Conservation (phyloP, 2,113 vertebrate genomes). For the Oxygymnocypris stewartii region DNA sequence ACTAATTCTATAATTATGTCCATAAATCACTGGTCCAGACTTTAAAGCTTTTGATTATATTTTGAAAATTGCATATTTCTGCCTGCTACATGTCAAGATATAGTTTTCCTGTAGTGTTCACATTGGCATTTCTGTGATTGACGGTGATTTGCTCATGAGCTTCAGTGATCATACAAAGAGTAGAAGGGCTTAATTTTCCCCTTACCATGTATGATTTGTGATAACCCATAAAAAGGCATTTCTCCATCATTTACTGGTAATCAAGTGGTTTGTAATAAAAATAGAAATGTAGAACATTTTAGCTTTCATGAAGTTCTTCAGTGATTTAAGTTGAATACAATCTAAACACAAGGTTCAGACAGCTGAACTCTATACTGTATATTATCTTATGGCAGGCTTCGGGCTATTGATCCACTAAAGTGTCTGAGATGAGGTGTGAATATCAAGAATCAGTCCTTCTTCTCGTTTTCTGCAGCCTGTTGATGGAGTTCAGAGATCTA, state of each 20-base stretch:
- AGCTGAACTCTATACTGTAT: not conserved
- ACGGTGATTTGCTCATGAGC: not conserved
- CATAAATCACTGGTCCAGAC: not conserved
- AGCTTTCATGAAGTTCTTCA: not conserved
- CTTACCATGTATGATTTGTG: not conserved
- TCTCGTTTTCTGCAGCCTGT: slow-evolving; percentile 72
- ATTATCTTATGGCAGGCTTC: not conserved
- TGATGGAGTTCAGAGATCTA: slow-evolving; percentile 80
- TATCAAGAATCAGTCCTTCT: not conserved
- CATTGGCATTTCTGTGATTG: not conserved
- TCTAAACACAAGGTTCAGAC: not conserved
- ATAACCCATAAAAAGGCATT: not conserved
- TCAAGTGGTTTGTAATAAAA: not conserved
- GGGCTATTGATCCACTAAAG: not conserved
- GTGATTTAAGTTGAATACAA: not conserved
- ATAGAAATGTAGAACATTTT: not conserved
- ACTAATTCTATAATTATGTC: not conserved
- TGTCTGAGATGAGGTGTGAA: not conserved
- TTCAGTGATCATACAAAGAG: not conserved
- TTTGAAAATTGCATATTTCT: not conserved
- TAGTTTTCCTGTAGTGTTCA: not conserved
- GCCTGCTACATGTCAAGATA: not conserved
- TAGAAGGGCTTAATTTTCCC: not conserved
- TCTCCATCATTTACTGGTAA: not conserved
- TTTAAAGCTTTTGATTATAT: not conserved